A percentile compares a stretch with the other conserved stretches of the same genome.
Evolutionary conservation across 2,888 invertebrate genomes (phyloP).

Genomic region (Hirtodrosophila duncani): DNA sequence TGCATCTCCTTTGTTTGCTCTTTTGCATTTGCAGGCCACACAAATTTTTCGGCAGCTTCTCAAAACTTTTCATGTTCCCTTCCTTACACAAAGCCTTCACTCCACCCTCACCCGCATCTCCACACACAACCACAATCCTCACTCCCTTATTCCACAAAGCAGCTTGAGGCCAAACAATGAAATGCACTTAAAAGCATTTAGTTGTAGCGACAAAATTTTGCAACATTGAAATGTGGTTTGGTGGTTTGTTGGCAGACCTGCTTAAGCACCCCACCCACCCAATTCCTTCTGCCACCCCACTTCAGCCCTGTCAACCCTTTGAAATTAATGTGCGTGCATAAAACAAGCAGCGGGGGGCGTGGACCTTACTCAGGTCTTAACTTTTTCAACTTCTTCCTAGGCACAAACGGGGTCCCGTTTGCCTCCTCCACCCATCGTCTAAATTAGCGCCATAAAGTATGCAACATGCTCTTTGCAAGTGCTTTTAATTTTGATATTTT

Average conservation of each 20-base stretch:
- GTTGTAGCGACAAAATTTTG: constrained; percentile 63
- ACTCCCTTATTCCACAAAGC: too few relatives aligned
- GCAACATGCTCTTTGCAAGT: constrained; percentile 63
- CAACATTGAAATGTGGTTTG: constrained; percentile 59
- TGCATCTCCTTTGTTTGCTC: constrained; percentile 11
- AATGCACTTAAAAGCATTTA: constrained; percentile 73
- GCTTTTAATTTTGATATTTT: constrained; percentile 66
- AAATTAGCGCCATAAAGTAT: constrained; percentile 70
- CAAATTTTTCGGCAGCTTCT: constrained; percentile 17
- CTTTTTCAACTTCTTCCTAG: constrained; percentile 43
- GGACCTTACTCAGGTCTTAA: constrained; percentile 31
- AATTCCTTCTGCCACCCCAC: constrained; percentile 10
- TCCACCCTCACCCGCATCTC: not conserved
- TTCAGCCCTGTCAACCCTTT: constrained; percentile 40
- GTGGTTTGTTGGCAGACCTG: constrained; percentile 9
- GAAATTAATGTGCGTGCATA: constrained; percentile 69
- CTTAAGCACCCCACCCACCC: not conserved
- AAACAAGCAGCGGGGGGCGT: constrained; percentile 42
- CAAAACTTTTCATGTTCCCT: constrained; percentile 5
- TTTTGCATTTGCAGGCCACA: constrained; percentile 14
- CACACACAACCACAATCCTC: too few relatives aligned
- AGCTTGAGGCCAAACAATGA: constrained; percentile 34
- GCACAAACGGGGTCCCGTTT: constrained; percentile 24
- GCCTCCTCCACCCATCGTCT: constrained; percentile 20
- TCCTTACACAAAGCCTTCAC: too few relatives aligned